phyloP scores from a whole-genome alignment of 37 sponge, comb jelly and placozoan genomes.

The Spongilla lacustris region DNA sequence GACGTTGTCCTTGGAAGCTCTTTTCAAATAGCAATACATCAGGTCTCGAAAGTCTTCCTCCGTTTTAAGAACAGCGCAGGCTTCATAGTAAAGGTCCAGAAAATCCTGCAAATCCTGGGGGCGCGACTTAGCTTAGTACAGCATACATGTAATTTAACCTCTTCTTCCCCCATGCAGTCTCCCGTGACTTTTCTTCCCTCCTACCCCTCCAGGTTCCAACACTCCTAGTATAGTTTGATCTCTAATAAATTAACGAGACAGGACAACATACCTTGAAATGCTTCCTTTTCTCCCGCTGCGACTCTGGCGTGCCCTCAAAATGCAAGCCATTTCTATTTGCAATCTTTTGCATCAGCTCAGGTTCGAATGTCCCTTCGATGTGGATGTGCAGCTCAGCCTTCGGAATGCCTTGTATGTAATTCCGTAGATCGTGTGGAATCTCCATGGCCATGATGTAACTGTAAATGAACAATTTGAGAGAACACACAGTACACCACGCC shows the following conservation, averaged over 20 bases:
- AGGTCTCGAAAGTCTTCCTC: slow-evolving; percentile 82
- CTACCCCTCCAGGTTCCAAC: too few relatives aligned
- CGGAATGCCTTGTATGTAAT: slow-evolving; percentile 55
- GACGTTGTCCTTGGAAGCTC: slow-evolving; percentile 70
- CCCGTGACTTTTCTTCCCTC: too few relatives aligned
- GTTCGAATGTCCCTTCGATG: slow-evolving; percentile 84
- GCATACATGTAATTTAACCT: too few relatives aligned
- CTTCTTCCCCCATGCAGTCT: too few relatives aligned
- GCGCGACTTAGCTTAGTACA: too few relatives aligned
- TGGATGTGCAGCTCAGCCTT: slow-evolving; percentile 85
- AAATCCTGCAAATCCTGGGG: slow-evolving; percentile 58
- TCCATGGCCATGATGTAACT: too few relatives aligned
- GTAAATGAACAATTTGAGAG: too few relatives aligned
- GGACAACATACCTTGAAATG: slow-evolving; percentile 56
- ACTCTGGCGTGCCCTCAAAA: slow-evolving; percentile 66
- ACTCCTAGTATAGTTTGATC: too few relatives aligned
- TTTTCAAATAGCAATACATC: slow-evolving; percentile 70
- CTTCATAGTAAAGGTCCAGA: slow-evolving; percentile 77
- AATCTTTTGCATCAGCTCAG: slow-evolving; percentile 70
- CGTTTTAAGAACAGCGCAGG: slow-evolving; percentile 58
- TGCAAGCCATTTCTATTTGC: slow-evolving; percentile 61
- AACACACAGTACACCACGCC: too few relatives aligned
- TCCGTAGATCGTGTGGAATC: neutral
- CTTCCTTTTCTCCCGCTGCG: slow-evolving; percentile 44
- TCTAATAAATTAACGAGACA: too few relatives aligned